Evolutionary conservation across 2,113 vertebrate genomes (phyloP), one percentile per base, ranked within the genome.

Genomic region (Cinclus mexicanus): DNA sequence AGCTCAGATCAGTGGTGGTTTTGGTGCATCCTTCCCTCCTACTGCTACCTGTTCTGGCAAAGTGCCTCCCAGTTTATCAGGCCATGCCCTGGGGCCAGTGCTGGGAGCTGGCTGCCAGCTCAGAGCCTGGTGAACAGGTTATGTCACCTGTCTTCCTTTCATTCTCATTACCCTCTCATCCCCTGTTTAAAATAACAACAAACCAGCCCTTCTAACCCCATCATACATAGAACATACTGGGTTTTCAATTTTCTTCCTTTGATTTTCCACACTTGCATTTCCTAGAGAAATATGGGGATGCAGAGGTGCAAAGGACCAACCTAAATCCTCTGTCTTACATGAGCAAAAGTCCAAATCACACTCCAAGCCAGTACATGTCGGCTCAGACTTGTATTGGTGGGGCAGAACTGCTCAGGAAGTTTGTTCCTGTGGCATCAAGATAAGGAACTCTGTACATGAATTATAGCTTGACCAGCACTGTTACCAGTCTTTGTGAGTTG

Each of bases 101-200:
- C 75, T 70, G 69, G 78, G 85, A 78, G 5, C 72, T 61, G 86
- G 39, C 87, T 93, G 83, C 71, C 81, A 89, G 68, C 69, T 89
- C 80, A 68, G 80, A 68, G 53, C 55, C 6, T 14, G 31, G 80
- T 14, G 81, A 86, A 4, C 94, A 87, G 90, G 53, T 89, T 74
- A 28, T 89, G 91, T 72, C 93, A 74, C 87, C 93, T 90, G 74
- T 71, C 25, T 87, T 37, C n/a, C 68, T 77, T 53, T 61, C 70
- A 31, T n/a, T 19, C 76, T 68, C 86, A 11, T 72, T 74, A 44
- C 25, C 31, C 71, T 80, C 70, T 39, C 10, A 5, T 87, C 46
- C 31, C 19, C 59, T 42, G 13, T 35, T 81, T 31, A 49, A 85
- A 70, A 79, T 24, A 33, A 8, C 53, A 56, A 7, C 49, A 47